These are phyloP conservation scores for Dipodomys ordii DNA, from an alignment of 2,113 vertebrate species.

Conservation along the genomic window DNA sequence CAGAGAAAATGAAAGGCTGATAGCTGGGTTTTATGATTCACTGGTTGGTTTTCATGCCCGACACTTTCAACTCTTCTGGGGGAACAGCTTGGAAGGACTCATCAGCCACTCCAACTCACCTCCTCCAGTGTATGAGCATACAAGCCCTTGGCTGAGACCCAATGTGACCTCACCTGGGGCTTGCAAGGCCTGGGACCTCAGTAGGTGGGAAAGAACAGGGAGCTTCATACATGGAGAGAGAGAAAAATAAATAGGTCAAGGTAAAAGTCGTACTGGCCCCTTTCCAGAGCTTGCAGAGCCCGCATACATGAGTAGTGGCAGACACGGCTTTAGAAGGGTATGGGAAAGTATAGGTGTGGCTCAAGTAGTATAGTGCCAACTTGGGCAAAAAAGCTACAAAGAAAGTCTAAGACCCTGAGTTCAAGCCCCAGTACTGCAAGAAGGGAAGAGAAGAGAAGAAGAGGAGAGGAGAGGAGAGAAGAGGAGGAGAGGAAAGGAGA, in stretches of 20 bases:
- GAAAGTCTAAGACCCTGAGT: too few species aligned
- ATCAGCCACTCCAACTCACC: not conserved
- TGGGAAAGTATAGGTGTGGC: too few species aligned
- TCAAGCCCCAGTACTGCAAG: too few species aligned
- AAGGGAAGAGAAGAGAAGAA: too few species aligned
- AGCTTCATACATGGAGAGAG: not conserved
- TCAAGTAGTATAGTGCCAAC: too few species aligned
- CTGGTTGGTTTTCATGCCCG: accelerated
- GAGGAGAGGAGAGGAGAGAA: too few species aligned
- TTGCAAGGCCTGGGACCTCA: not conserved
- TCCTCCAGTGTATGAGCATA: not conserved
- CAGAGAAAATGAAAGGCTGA: not conserved
- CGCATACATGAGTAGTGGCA: not conserved
- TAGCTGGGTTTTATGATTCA: not conserved
- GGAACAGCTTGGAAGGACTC: not conserved
- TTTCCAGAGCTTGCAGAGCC: not conserved
- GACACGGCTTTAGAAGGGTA: not conserved
- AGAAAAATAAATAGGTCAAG: not conserved
- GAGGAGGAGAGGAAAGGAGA: too few species aligned
- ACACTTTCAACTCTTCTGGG: accelerated
- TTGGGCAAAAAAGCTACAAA: too few species aligned
- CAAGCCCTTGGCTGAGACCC: not conserved
- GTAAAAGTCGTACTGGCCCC: not conserved
- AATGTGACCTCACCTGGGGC: not conserved
- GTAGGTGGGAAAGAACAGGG: not conserved